Base-by-base conservation (phyloP, 1,140 invertebrate genomes). In the Danaus plexippus region DNA sequence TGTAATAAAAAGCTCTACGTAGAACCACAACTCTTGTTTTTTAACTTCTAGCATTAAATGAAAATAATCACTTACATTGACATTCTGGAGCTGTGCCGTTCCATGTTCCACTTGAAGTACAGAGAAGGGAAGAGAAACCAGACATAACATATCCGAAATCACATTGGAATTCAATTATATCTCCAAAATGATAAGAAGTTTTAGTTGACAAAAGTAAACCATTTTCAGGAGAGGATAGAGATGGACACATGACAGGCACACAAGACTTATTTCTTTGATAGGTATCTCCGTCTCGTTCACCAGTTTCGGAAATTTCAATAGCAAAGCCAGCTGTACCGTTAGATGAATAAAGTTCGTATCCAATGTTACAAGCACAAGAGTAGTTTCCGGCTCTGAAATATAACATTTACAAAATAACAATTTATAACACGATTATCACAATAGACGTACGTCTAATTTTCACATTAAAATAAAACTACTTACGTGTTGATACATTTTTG, bases 181-280 rank as follows among this genome's bases (percentile, higher is more conserved):
- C 97, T 0, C 96, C 96, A 81, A 96, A 98, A 67, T 97, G 94
- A 82, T 94, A 97, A 65, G 92, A 89, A 32, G 89, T 88, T 69
- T 94, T 93, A 1, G 94, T 96, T 0, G 95, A 92, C 11, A 99
- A 80, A 43, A 98, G 85, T 66, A 94, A 90, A 47, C 97, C 97
- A 87, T 99, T 98, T 77, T 96, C 94, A 1, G 96, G 97, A 0
- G 92, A 87, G n/a, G 85, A 76, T 12, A 98, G 75, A 3, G 86
- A 74, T 9, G 96, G 93, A 73, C 97, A 99, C 93, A 96, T 96
- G 2, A 97, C 89, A 0, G 95, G 94, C 41, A 98, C 96, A 84
- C 96, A 98, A 11, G 96, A 97, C 88, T 98, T 98, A 77, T 98
- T 98, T 61, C 95, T 90, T 77, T 97, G 93, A 80, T 95, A 96